A percentile compares a stretch with the other conserved stretches of the same genome.
These are phyloP conservation scores for Scaptomyza caliginosa DNA, from an alignment of 2,888 invertebrate species.

Conservation along the genomic window DNA sequence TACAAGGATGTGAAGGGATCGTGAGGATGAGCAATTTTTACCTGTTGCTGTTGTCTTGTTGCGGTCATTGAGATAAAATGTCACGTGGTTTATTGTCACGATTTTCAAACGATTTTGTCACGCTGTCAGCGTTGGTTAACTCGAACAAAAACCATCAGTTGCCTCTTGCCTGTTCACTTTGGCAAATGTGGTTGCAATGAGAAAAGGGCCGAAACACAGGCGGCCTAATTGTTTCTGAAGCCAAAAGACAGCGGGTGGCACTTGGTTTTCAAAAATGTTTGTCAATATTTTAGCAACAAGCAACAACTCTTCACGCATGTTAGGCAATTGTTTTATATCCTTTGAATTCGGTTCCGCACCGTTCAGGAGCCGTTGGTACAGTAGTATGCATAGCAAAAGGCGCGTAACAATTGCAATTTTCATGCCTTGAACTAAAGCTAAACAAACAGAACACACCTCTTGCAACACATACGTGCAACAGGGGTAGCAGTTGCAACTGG, in stretches of 20 bases:
- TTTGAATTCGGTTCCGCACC: slow-evolving; percentile 23
- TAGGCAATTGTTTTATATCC: slow-evolving; percentile 41
- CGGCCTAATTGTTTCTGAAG: slow-evolving; percentile 61
- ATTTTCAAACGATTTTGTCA: slow-evolving; percentile 69
- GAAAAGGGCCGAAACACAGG: slow-evolving; percentile 38
- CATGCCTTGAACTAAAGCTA: slow-evolving; percentile 58
- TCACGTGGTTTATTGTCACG: slow-evolving; percentile 72
- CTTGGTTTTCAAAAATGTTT: slow-evolving; percentile 49
- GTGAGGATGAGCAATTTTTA: slow-evolving; percentile 20
- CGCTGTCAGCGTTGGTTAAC: slow-evolving; percentile 77
- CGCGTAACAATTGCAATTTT: slow-evolving; percentile 74
- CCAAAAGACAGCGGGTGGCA: slow-evolving; percentile 45
- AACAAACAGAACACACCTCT: slow-evolving; percentile 1
- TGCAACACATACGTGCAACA: too few relatives aligned
- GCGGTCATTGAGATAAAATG: slow-evolving; percentile 81
- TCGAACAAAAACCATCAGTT: slow-evolving; percentile 33
- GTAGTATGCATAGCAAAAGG: slow-evolving; percentile 48
- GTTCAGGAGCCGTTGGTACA: slow-evolving; percentile 4
- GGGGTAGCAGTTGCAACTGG: not conserved
- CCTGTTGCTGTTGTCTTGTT: slow-evolving; percentile 57
- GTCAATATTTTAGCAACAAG: slow-evolving; percentile 67
- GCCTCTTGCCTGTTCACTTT: slow-evolving; percentile 29
- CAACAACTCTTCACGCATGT: slow-evolving; percentile 53
- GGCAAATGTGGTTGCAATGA: slow-evolving; percentile 51
- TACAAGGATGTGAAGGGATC: slow-evolving; percentile 4